Base-by-base conservation (phyloP, 2,797 vertebrate genomes). In the Aselliscus stoliczkanus region DNA sequence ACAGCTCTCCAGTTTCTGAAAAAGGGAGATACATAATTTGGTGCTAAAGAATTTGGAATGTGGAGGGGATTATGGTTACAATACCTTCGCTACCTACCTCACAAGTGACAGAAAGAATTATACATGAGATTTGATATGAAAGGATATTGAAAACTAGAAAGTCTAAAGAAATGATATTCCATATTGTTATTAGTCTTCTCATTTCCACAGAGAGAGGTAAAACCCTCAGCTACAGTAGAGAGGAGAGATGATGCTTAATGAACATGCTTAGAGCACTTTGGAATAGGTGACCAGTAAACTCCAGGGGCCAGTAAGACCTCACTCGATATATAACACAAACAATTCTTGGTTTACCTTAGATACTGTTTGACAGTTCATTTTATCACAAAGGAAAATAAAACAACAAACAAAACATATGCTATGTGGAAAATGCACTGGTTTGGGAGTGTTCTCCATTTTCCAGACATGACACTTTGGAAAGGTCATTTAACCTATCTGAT, bases 41-140 rank as follows among this genome's bases (percentile, higher is more conserved):
- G 14, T 81, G 34, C n/a, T 86, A 42, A 77, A 60, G 73, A 95
- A 85, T 88, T 88, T 54, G 72, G 69, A 88, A 44, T 89, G n/a
- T 20, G 15, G 20, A 67, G 7, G 29, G n/a, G 5, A 5, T 72
- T 82, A 64, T 76, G 39, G 31, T 75, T 65, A 77, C 8, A 70
- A 17, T 95, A 69, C 34, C 31, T 95, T 93, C 94, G 56, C 79
- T 75, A 1, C 58, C 86, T 75, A 77, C 29, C 56, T 93, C 54
- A 81, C 12, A 50, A 62, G 21, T 85, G 77, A 82, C 47, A 86
- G 62, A 65, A 31, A 72, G 47, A 82, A 91, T 85, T 95, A 88
- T 73, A 76, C 15, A 23, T 86, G n/a, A 90, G 27, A 92, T 75
- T 94, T 96, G 93, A 17, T 83, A 73, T 87, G 47, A 95, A n/a